Evolutionary conservation across 2,113 vertebrate genomes (phyloP).

Genomic region (Toxostoma redivivum): DNA sequence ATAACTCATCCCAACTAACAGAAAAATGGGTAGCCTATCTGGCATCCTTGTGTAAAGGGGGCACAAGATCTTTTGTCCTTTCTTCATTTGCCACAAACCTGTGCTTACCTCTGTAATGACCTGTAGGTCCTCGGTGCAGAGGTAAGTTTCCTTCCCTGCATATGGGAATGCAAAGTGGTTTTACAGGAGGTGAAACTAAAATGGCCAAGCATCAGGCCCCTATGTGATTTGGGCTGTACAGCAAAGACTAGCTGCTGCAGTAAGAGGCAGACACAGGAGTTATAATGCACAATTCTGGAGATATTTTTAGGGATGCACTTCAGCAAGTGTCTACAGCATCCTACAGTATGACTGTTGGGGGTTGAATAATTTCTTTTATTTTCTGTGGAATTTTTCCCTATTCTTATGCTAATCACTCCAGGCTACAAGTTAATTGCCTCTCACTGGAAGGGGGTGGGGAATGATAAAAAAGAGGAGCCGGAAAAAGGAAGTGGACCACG

Average conservation of each 20-base stretch:
- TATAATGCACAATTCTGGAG: not conserved
- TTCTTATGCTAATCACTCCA: too few species aligned
- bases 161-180: not conserved
- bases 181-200: not conserved
- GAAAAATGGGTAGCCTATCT: not conserved
- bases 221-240: not conserved
- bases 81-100: not conserved
- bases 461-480: too few species aligned
- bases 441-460: too few species aligned
- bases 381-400: too few species aligned
- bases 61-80: not conserved
- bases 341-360: not conserved
- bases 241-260: not conserved
- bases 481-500: too few species aligned
- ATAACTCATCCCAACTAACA: not conserved
- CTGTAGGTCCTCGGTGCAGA: not conserved
- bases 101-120: not conserved
- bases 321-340: not conserved
- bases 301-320: not conserved
- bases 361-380: too few species aligned
- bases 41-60: not conserved
- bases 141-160: not conserved
- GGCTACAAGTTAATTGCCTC: too few species aligned
- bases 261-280: not conserved
- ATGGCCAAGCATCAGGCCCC: not conserved